Evolutionary conservation across 2,888 invertebrate genomes (phyloP).

Genomic region (Mantis religiosa): DNA sequence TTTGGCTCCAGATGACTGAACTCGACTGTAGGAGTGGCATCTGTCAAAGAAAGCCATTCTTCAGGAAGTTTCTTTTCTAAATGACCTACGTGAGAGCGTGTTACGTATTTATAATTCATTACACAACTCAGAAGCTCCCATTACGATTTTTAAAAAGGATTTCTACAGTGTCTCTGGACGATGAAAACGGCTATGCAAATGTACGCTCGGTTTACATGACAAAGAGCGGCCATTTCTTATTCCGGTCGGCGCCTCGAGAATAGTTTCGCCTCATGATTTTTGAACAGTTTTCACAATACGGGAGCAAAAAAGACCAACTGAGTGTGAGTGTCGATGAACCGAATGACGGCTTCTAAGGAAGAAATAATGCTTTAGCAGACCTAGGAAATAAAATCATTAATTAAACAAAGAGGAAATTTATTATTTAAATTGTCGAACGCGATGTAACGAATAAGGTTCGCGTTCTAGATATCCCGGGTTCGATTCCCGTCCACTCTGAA

Average conservation of each 20-base stretch:
- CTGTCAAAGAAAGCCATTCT: not conserved
- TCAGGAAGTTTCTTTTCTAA: not conserved
- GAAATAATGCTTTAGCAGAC: too few species aligned
- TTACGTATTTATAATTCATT: conserved; percentile 4
- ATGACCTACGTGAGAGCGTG: not conserved
- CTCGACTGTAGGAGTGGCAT: not conserved
- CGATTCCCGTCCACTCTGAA: too few species aligned
- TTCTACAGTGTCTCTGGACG: not conserved
- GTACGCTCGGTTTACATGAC: not conserved
- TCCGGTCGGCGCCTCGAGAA: not conserved
- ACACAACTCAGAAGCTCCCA: not conserved
- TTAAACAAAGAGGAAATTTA: too few species aligned
- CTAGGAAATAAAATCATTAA: too few species aligned
- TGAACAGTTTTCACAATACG: not conserved
- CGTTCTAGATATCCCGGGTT: too few species aligned
- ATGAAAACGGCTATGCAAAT: conserved; percentile 7
- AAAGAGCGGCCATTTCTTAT: conserved; percentile 29
- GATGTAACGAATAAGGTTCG: too few species aligned
- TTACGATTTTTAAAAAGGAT: conserved; percentile 1
- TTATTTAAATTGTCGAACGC: too few species aligned
- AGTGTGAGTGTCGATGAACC: not conserved
- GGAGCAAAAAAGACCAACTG: not conserved
- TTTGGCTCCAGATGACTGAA: conserved; percentile 5
- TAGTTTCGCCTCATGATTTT: conserved; percentile 3
- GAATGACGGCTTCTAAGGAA: not conserved